These are phyloP conservation scores for Eupithecia insigniata DNA, from an alignment of 2,888 invertebrate genomes.

Conservation along the genomic window DNA sequence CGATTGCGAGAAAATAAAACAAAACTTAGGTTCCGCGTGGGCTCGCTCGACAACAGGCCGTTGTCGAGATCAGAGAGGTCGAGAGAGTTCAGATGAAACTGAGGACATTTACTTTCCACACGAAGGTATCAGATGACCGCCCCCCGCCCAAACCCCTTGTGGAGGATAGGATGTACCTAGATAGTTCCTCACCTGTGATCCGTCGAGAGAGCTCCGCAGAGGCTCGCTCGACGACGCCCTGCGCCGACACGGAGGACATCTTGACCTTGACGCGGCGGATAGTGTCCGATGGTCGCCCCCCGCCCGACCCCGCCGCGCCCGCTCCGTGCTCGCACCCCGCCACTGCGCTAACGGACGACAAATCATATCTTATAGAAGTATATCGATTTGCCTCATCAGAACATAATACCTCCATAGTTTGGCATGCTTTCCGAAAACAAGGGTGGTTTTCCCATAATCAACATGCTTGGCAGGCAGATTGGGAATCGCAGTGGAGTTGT, in stretches of 20 bases:
- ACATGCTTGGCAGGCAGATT: not conserved
- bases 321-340: constrained; percentile 79
- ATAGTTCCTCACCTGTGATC: constrained; percentile 83
- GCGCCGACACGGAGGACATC: constrained; percentile 94
- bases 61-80: no score
- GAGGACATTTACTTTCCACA: no score
- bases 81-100: no score
- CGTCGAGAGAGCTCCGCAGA: constrained; percentile 95
- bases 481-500: not conserved
- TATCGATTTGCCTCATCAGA: not conserved
- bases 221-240: constrained; percentile 95
- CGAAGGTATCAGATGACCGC: not conserved
- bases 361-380: not conserved
- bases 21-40: no score
- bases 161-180: no score
- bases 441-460: not conserved
- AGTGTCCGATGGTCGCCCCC: constrained; percentile 73
- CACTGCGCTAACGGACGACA: constrained; percentile 63
- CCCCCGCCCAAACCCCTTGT: no score
- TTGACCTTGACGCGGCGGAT: constrained; percentile 80
- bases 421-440: not conserved
- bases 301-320: constrained; percentile 60
- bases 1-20: no score
- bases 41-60: no score
- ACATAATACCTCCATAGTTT: not conserved